Base-by-base conservation (phyloP, 2,797 vertebrate genomes). In the Falco cherrug region DNA sequence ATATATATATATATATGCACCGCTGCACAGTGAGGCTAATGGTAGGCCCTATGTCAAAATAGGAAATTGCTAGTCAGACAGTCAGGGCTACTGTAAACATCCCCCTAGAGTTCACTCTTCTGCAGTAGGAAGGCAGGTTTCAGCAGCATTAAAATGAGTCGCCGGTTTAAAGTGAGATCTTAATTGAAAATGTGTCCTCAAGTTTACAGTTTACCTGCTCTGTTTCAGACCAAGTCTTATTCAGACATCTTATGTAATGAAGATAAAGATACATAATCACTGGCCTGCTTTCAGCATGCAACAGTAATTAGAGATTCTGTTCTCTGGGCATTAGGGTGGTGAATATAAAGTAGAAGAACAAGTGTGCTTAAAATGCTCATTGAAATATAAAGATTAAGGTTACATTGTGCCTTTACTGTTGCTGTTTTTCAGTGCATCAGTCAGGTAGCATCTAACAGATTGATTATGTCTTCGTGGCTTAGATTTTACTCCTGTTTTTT, bases 201-300 rank as follows among this genome's bases (percentile, higher is more conserved):
- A 20, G 25, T 41, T 79, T 87, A 8, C 75, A 64, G 57, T 75
- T 77, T 43, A 70, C 85, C 92, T 61, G 88, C 88, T 78, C 83
- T 16, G 47, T 18, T 37, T 77, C 83, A 45, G 50, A 39, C 29
- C 47, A 24, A 71, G 37, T 39, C 63, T 56, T 24, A 39, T 31
- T 86, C 54, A 91, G 78, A 56, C 85, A 29, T 9, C 68, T 89
- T 64, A 37, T 56, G 60, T 95, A 93, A 93, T 78, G 86, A 95
- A 93, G 94, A 89, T 48, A 59, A 89, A 83, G 84, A 35, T 60
- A 29, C 4, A 22, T 95, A 94, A 96, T 97, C 93, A 96, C 87
- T 48, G 68, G 33, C 31, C 91, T 9, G 35, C 35, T 35, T 35
- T 35, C 35, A 35, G 35, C 35, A 9, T 35, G 35, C 35, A 35